A percentile compares a stretch with the other conserved stretches of the same genome.
These are phyloP conservation scores for Microcaecilia unicolor DNA, from an alignment of 2,797 vertebrate genomes.

Conservation along the genomic window DNA sequence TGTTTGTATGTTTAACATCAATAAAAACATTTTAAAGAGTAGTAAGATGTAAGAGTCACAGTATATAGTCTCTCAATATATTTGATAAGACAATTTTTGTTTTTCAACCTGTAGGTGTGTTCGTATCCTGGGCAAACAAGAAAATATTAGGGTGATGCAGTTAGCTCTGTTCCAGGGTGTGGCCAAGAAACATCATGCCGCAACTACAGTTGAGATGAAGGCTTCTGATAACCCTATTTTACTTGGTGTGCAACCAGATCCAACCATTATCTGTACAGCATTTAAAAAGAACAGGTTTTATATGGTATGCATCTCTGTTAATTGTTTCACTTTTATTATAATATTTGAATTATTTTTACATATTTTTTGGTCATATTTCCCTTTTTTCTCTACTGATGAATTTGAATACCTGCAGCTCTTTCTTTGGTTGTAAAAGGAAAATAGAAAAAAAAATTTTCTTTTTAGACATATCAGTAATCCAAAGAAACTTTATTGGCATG, in stretches of 20 bases:
- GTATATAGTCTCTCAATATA: conserved; percentile 26
- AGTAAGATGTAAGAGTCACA: conserved; percentile 28
- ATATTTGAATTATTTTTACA: neutral
- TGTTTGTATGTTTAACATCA: no score
- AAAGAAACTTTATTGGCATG: no score
- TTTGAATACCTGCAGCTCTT: no score
- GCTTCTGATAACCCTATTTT: conserved; percentile 93
- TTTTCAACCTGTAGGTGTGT: conserved; percentile 67
- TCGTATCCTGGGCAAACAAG: conserved; percentile 89
- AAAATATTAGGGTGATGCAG: conserved; percentile 90
- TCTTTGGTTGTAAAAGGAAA: no score
- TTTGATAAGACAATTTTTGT: conserved; percentile 9
- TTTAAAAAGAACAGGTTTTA: conserved; percentile 98
- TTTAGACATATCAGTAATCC: no score
- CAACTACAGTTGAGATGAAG: conserved; percentile 93
- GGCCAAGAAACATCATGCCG: conserved; percentile 73
- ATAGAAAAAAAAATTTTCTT: no score
- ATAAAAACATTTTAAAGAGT: no score
- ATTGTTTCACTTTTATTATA: no score
- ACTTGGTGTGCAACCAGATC: conserved; percentile 76
- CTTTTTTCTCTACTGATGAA: no score
- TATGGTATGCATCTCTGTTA: no score
- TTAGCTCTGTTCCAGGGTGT: conserved; percentile 87
- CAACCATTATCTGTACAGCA: conserved; percentile 86
- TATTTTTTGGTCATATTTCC: neutral